Evolutionary conservation across 1,140 invertebrate genomes (phyloP), one percentile per base, ranked within the genome.

Genomic region (Zaprionus kolodkinae): DNA sequence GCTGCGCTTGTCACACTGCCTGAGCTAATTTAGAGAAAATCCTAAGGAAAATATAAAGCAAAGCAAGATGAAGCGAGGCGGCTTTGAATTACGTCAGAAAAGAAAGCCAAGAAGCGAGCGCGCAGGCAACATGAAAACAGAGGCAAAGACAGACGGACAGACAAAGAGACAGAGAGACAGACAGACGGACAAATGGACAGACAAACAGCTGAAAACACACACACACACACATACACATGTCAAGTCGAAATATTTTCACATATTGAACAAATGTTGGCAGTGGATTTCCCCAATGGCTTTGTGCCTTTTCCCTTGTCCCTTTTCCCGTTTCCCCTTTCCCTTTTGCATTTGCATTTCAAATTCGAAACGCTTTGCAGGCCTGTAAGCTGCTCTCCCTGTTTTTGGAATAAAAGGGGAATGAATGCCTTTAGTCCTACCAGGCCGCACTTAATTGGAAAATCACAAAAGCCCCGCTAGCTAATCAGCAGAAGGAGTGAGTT

Each of bases 271-370:
- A 75, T 70, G 60, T 62, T 66, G 54, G 50, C 25, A 74, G 40
- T 88, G 84, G 77, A 87, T 87, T 87, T 87, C 84, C 84, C 84
- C 65, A 89, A 89, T 78, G 84, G 76, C 66, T 81, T 77, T 69
- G 76, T 66, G n/a, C n/a, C n/a, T n/a, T n/a, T n/a, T n/a, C n/a
- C n/a, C n/a, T n/a, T n/a, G n/a, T 21, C 21, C 21, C 21, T 21
- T 21, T 21, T 21, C 21, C 21, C 21, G 21, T 21, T 21, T 21
- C 2, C 21, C 21, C 68, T 35, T 56, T 78, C 21, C 68, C 38
- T 56, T 78, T 78, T 83, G 64, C 79, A 86, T 86, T 86, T 86
- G 79, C 83, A 86, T 86, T 87, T 79, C 84, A 83, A 86, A 86
- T 87, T 87, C 79, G 63, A 6, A 70, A 73, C 81, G 67, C 27